Percentiles rank a stretch among this genome's conserved stretches.
These are phyloP conservation scores for Caretta caretta DNA, from an alignment of 2,113 vertebrate species.

Conservation along the genomic window DNA sequence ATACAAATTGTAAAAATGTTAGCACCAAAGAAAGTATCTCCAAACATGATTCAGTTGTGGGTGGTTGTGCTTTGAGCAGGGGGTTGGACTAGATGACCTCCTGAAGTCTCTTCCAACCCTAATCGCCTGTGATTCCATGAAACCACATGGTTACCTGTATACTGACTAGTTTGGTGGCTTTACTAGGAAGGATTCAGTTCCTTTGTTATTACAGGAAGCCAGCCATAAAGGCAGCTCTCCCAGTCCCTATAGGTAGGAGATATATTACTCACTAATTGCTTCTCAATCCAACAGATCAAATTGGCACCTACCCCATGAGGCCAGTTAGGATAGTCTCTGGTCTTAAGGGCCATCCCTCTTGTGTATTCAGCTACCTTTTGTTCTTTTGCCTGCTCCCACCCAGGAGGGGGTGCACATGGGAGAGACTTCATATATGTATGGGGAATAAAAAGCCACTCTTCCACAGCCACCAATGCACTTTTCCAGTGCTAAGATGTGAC, in stretches of 20 bases:
- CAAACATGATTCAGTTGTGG: background rate
- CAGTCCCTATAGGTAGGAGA: background rate
- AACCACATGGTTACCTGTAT: background rate
- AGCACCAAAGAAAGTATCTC: background rate
- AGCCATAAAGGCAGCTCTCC: background rate
- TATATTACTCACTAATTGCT: background rate
- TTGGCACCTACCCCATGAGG: background rate
- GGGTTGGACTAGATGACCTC: no score
- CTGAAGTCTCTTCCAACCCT: no score
- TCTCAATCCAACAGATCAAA: background rate
- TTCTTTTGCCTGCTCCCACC: background rate
- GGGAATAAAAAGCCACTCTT: background rate
- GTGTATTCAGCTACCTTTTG: background rate
- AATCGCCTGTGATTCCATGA: no score
- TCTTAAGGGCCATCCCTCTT: background rate
- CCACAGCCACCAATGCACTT: background rate
- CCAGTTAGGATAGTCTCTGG: background rate
- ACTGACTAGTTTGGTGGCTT: background rate
- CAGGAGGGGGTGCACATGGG: background rate
- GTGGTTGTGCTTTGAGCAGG: no score
- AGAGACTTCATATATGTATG: background rate
- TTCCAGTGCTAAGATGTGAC: background rate
- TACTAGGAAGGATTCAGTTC: background rate
- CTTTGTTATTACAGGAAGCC: background rate
- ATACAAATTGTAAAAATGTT: no score